Evolutionary conservation across 2,113 vertebrate species (phyloP).

Genomic region (Peromyscus leucopus): DNA sequence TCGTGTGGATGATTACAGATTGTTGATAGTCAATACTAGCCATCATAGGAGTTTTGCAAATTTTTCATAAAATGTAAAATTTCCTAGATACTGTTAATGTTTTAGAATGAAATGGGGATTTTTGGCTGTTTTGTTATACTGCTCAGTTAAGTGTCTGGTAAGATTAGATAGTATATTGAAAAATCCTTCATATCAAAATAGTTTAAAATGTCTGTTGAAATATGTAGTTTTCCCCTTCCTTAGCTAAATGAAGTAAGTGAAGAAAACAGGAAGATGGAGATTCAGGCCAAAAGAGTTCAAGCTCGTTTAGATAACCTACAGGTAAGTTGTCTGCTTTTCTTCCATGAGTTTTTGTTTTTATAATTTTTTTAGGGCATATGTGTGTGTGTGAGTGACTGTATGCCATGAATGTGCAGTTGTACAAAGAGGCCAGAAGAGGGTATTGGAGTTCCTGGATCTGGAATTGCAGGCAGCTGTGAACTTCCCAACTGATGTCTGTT

Average conservation of each 20-base stretch:
- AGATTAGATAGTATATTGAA: not conserved
- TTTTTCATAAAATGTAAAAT: conserved; percentile 12
- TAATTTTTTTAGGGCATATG: not conserved
- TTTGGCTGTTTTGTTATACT: not conserved
- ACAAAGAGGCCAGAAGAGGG: too few species aligned
- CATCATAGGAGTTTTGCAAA: not conserved
- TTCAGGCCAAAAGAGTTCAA: conserved; percentile 90
- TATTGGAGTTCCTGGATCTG: not conserved
- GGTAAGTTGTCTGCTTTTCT: conserved; percentile 82
- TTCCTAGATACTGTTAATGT: not conserved
- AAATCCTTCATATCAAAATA: conserved; percentile 33
- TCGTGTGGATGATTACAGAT: not conserved
- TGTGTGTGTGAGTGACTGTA: not conserved
- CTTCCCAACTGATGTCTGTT: not conserved
- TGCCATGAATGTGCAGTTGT: not conserved
- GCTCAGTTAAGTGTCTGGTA: not conserved
- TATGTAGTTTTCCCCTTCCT: conserved; percentile 70
- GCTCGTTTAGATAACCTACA: conserved; percentile 95
- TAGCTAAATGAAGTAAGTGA: conserved; percentile 91
- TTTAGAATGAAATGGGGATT: not conserved
- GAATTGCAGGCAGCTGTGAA: not conserved
- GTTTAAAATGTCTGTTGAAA: conserved; percentile 23
- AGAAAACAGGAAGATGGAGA: conserved; percentile 91
- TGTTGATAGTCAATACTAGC: not conserved
- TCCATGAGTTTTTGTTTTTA: conserved; percentile 37